Conservation (phyloP, 1,140 invertebrate species). For the Pseudomyrmex concolor region DNA sequence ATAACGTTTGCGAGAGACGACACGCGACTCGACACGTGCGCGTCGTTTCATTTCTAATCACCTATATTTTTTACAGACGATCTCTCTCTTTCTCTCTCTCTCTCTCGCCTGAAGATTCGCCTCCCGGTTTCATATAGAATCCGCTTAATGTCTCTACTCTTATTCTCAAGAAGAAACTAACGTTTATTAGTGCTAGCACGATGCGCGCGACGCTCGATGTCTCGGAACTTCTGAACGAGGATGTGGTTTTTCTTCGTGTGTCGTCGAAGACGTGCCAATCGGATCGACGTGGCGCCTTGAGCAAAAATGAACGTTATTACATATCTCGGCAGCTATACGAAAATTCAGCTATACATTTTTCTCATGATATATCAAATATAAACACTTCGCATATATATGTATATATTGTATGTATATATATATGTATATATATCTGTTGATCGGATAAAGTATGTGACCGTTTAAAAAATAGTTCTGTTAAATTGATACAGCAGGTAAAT, state of each 20-base stretch:
- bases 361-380: constrained; percentile 34
- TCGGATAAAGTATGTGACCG: constrained; percentile 4
- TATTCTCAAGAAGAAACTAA: constrained; percentile 43
- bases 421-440: not conserved
- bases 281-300: constrained; percentile 43
- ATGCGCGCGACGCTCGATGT: constrained; percentile 63
- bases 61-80: constrained; percentile 44
- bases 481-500: not conserved
- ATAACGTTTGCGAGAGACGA: constrained; percentile 25
- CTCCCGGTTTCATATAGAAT: constrained; percentile 45
- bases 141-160: constrained; percentile 27
- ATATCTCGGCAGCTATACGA: not conserved
- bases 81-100: not conserved
- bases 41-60: constrained; percentile 20
- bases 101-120: not conserved
- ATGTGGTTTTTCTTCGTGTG: not conserved
- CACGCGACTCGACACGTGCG: not conserved
- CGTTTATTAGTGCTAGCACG: constrained; percentile 24
- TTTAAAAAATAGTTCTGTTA: not conserved
- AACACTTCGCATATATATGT: constrained; percentile 4
- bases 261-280: constrained; percentile 28
- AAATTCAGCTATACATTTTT: not conserved
- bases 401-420: too few species aligned
- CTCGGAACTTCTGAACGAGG: constrained; percentile 49
- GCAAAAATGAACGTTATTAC: not conserved